These are phyloP conservation scores for Melanotaenia parkinsoni DNA, from an alignment of 2,797 vertebrate species.

Conservation along the genomic window DNA sequence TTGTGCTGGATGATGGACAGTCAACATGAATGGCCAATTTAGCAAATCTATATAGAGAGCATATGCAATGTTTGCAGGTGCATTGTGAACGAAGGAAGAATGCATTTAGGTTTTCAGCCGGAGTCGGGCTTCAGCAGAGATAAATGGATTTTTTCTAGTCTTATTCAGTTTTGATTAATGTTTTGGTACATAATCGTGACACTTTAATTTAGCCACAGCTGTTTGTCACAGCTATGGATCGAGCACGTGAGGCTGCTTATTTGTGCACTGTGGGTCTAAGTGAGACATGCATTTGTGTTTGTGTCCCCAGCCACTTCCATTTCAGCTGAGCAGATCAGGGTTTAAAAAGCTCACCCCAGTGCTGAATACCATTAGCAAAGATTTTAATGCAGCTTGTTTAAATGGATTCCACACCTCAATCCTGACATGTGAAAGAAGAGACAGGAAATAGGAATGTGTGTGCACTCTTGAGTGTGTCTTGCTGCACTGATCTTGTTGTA, in stretches of 20 bases:
- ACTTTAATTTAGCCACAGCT: slow-evolving; percentile 55
- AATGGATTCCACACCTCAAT: slow-evolving; percentile 59
- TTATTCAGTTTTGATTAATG: slow-evolving; percentile 54
- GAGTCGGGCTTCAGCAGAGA: slow-evolving; percentile 21
- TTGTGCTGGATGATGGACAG: slow-evolving; percentile 34
- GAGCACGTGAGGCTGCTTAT: background rate
- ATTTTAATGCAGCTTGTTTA: slow-evolving; percentile 64
- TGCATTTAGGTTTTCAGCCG: slow-evolving; percentile 4
- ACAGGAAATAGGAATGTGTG: slow-evolving; percentile 38
- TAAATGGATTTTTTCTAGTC: slow-evolving; percentile 31
- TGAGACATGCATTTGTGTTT: slow-evolving; percentile 4
- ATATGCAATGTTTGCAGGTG: slow-evolving; percentile 5
- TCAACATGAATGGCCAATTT: slow-evolving; percentile 54
- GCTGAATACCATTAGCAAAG: slow-evolving; percentile 70
- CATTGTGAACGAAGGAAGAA: slow-evolving; percentile 14
- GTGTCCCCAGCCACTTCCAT: slow-evolving; percentile 24
- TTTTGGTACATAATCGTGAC: slow-evolving; percentile 41
- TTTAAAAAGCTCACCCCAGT: slow-evolving; percentile 32
- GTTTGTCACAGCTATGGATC: slow-evolving; percentile 51
- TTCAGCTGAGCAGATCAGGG: slow-evolving; percentile 35
- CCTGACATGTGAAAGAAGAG: slow-evolving; percentile 22
- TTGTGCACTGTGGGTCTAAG: slow-evolving; percentile 6
- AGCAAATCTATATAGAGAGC: slow-evolving; percentile 4
- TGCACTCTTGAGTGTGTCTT: slow-evolving; percentile 10
- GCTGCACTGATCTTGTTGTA: slow-evolving; percentile 22